Conservation (phyloP, 2,888 invertebrate genomes). For the Polyploca ridens region DNA sequence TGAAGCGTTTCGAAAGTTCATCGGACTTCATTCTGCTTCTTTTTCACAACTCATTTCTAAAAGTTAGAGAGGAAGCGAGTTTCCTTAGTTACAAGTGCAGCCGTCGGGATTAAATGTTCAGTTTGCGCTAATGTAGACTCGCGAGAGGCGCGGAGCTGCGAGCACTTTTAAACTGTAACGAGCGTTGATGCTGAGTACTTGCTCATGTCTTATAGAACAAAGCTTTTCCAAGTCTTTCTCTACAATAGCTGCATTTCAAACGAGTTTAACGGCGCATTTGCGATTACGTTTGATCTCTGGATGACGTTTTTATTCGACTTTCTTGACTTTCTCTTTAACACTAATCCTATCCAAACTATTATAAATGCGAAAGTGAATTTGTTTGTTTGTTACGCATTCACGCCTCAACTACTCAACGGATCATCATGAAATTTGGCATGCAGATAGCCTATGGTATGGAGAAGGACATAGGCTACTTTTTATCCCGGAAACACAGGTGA, state of each 20-base stretch:
- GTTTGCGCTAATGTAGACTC: constrained; percentile 42
- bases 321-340: neutral
- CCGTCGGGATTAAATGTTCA: constrained; percentile 43
- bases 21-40: neutral
- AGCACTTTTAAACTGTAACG: constrained; percentile 42
- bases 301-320: constrained; percentile 11
- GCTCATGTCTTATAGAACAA: constrained; percentile 48
- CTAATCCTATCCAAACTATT: no score
- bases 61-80: constrained; percentile 21
- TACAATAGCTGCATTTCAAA: constrained; percentile 13
- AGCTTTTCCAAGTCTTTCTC: constrained; percentile 37
- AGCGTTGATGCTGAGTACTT: constrained; percentile 29
- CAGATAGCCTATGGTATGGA: no score
- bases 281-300: constrained; percentile 27
- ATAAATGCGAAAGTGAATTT: no score
- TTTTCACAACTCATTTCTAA: constrained; percentile 9
- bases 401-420: no score
- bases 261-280: constrained; percentile 23
- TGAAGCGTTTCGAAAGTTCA: no score
- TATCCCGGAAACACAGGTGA: no score
- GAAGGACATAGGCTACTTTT: no score
- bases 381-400: no score
- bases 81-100: constrained; percentile 29
- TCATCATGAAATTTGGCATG: no score
- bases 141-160: constrained; percentile 27